A percentile compares a stretch with the other conserved stretches of the same genome.
These are phyloP conservation scores for Macrobrachium nipponense DNA, from an alignment of 1,140 invertebrate species.

Conservation along the genomic window DNA sequence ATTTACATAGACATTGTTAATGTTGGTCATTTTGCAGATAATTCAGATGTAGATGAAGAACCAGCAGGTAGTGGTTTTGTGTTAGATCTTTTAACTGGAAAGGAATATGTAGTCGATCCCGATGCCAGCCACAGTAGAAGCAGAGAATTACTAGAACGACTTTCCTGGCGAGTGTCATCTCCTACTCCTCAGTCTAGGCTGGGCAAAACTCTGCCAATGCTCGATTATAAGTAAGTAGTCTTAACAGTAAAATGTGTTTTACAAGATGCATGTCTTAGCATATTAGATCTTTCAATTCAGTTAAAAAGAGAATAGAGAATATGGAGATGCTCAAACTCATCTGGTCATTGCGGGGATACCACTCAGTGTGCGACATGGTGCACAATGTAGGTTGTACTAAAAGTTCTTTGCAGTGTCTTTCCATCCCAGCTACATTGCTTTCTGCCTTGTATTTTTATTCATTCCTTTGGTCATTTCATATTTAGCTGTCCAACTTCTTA, in stretches of 20 bases:
- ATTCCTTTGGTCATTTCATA: too few species aligned
- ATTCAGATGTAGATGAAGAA: neutral
- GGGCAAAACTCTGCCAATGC: neutral
- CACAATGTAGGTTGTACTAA: neutral
- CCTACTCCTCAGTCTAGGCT: neutral
- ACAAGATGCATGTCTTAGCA: neutral
- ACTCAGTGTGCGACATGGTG: neutral
- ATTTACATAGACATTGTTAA: too few species aligned
- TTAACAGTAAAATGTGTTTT: neutral
- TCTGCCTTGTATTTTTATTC: too few species aligned
- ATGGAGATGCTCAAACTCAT: neutral
- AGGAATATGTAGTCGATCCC: neutral
- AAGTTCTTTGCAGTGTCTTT: neutral
- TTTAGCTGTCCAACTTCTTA: too few species aligned
- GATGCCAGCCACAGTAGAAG: neutral
- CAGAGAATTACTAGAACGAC: neutral
- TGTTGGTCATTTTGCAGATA: neutral
- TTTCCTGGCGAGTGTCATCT: neutral
- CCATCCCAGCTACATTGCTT: too few species aligned
- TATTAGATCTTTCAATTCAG: neutral
- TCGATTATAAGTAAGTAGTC: neutral
- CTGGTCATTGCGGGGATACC: neutral
- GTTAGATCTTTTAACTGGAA: slow-evolving; percentile 7
- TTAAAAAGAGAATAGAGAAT: neutral
- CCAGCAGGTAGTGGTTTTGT: neutral